Base-by-base conservation (phyloP, 1,140 invertebrate species). In the Drosophila mauritiana region DNA sequence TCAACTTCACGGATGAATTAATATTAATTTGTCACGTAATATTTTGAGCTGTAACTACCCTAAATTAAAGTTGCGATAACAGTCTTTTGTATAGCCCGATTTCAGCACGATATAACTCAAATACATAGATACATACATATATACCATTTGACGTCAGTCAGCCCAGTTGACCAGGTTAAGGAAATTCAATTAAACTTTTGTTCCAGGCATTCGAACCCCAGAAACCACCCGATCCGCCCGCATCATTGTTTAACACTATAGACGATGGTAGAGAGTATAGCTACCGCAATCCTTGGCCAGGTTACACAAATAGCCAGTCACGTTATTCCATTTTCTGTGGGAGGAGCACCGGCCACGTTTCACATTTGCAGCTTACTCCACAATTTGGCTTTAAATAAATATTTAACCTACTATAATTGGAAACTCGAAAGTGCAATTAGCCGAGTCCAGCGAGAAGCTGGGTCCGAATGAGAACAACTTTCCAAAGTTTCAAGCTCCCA, bases 181-280 rank as follows among this genome's bases (percentile, higher is more conserved):
- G 39, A 86, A 76, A 88, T 83, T 86, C 79, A 88, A 88, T 86
- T 86, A 83, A 86, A 83, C 78, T 86, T 82, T 82, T 82, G 63
- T 64, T 54, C 15, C 64, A 56, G 36, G 49, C 42, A 15, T 6
- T 11, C 13, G 1, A 6, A 31, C 17, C 39, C 4, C 39, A 25
- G 12, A 27, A 11, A 8, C 34, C 4, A n/a, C 57, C 6, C 36
- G 6, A n/a, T 39, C 11, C 5, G 7, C 20, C 43, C 55, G 40
- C 42, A 62, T 53, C 39, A 39, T 80, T 85, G 73, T 62, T 40
- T 65, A 65, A 76, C 27, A 63, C 57, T 52, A 67, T 45, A 15
- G 34, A 20, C n/a, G 37, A 17, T 37, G 6, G 49, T 5, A 10
- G n/a, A 10, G 3, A 12, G 8, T 12, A 31, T 6, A 22, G 15